Conservation (phyloP, 2,113 vertebrate genomes). For the Argyrosomus japonicus region DNA sequence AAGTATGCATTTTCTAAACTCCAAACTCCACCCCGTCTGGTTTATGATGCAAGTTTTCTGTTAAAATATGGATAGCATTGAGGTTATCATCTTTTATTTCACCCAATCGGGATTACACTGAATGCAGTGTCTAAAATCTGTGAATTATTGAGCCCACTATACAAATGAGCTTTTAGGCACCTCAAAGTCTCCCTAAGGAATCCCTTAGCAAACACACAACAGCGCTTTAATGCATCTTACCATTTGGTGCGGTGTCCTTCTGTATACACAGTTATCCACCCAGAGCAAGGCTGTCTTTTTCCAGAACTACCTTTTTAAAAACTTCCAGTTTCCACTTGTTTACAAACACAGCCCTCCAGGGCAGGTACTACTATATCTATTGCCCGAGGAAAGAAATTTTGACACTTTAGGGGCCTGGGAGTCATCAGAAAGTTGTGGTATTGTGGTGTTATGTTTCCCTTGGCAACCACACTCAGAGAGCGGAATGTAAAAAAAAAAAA, state of each 20-base stretch:
- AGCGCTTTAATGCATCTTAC: neutral
- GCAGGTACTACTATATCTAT: slow-evolving; percentile 7
- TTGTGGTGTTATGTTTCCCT: slow-evolving; percentile 28
- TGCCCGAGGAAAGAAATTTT: slow-evolving; percentile 47
- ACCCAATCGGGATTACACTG: neutral
- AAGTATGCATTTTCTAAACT: too few species aligned
- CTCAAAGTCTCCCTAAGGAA: neutral
- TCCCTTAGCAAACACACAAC: neutral
- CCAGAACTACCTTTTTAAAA: slow-evolving; percentile 11
- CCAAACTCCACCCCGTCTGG: too few species aligned
- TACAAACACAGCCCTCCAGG: slow-evolving; percentile 22
- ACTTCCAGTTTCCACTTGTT: slow-evolving; percentile 18
- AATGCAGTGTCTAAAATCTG: neutral
- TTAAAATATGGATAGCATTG: neutral
- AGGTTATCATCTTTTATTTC: too few species aligned
- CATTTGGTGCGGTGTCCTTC: neutral
- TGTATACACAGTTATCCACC: neutral
- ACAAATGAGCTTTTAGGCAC: neutral
- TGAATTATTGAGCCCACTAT: neutral
- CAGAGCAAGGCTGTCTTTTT: neutral
- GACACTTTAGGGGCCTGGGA: slow-evolving; percentile 14
- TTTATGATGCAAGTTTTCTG: neutral
- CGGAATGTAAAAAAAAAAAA: neutral
- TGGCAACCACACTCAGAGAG: slow-evolving; percentile 3
- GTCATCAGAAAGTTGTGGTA: slow-evolving; percentile 46